Evolutionary conservation across 2,797 vertebrate genomes (phyloP).

Genomic region (Xenopus petersii): DNA sequence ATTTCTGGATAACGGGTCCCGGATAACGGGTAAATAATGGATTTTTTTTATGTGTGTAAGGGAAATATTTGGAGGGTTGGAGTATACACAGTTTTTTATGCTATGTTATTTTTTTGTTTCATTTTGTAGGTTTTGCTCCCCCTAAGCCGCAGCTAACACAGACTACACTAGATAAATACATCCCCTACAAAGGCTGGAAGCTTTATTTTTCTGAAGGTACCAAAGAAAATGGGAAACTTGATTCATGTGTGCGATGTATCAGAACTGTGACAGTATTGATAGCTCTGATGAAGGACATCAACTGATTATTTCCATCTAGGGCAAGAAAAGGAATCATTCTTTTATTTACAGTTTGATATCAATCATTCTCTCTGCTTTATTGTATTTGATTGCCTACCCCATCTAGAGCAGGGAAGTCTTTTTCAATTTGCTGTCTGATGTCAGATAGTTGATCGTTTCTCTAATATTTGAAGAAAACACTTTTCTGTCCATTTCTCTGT

Average conservation of each 20-base stretch:
- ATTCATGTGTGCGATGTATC: neutral
- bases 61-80: too few species aligned
- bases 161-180: constrained; percentile 72
- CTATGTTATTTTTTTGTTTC: too few species aligned
- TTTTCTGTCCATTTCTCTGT: too few species aligned
- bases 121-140: constrained; percentile 30
- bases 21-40: too few species aligned
- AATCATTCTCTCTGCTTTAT: constrained; percentile 9
- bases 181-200: constrained; percentile 90
- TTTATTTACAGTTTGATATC: constrained; percentile 6
- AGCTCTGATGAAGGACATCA: neutral
- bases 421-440: constrained; percentile 27
- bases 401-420: neutral
- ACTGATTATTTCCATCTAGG: neutral
- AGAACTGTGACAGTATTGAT: neutral
- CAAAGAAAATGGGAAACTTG: neutral
- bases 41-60: too few species aligned
- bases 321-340: too few species aligned
- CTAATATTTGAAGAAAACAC: neutral
- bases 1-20: too few species aligned
- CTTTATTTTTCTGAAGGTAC: constrained; percentile 94
- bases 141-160: constrained; percentile 65
- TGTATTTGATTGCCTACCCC: constrained; percentile 9
- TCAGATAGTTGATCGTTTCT: constrained; percentile 3
- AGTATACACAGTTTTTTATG: too few species aligned